These are phyloP conservation scores for Drosophila histrio DNA, from an alignment of 2,888 invertebrate species.

Conservation along the genomic window DNA sequence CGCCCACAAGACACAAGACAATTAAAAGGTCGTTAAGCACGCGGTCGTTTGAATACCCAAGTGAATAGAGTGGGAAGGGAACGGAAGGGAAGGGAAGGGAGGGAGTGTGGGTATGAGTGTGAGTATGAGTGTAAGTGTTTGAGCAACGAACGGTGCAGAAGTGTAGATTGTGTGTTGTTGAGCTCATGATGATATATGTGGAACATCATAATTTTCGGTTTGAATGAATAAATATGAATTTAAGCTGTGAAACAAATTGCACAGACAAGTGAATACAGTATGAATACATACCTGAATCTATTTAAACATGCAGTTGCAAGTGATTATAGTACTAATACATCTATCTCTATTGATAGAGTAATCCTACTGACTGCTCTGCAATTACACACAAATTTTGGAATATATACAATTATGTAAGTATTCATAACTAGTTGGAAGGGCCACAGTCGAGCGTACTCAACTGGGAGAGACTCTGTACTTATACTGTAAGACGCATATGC, in stretches of 20 bases:
- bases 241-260: neutral
- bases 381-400: neutral
- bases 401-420: neutral
- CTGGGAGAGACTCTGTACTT: too few relatives aligned
- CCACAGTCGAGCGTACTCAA: too few relatives aligned
- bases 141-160: neutral
- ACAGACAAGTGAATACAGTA: neutral
- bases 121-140: neutral
- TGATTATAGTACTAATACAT: neutral
- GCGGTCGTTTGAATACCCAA: slow-evolving; percentile 52
- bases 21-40: slow-evolving; percentile 72
- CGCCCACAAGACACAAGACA: slow-evolving; percentile 58
- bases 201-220: slow-evolving; percentile 10
- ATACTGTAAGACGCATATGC: too few relatives aligned
- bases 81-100: neutral
- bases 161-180: slow-evolving; percentile 10
- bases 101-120: neutral
- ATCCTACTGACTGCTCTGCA: neutral
- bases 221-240: slow-evolving; percentile 15
- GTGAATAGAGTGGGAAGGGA: slow-evolving; percentile 24
- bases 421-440: too few relatives aligned
- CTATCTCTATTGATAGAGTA: neutral
- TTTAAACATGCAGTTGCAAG: neutral
- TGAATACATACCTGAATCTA: neutral
- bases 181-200: slow-evolving; percentile 7